Percentiles rank a stretch among this genome's conserved stretches.
Conservation (phyloP, 1,140 invertebrate genomes). For the Pseudomyrmex flavicornis region DNA sequence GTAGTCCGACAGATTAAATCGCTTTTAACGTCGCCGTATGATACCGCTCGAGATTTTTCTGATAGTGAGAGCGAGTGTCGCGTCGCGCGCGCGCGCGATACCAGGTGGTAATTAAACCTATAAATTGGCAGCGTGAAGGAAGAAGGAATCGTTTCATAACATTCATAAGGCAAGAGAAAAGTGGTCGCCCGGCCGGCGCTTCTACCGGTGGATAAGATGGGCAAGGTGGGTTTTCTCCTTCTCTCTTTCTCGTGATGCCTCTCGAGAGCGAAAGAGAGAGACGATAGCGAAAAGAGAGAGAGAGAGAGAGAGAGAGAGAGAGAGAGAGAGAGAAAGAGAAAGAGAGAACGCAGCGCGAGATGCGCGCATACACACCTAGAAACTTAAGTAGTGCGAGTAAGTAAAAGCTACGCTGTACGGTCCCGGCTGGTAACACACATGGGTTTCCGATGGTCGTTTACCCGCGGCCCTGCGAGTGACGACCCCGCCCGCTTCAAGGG, state of each 20-base stretch:
- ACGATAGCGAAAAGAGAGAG: neutral
- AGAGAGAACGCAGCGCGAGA: slow-evolving; percentile 2
- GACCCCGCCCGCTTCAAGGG: slow-evolving; percentile 85
- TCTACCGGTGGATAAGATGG: slow-evolving; percentile 38
- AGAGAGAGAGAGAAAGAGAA: slow-evolving; percentile 16
- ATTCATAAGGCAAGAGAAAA: slow-evolving; percentile 67
- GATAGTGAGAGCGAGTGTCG: neutral
- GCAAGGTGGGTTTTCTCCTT: slow-evolving; percentile 53
- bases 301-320: neutral
- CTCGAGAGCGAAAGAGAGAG: slow-evolving; percentile 7
- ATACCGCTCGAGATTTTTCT: slow-evolving; percentile 20
- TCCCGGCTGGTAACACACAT: slow-evolving; percentile 76
- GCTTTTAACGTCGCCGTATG: slow-evolving; percentile 45
- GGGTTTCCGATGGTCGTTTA: slow-evolving; percentile 84
- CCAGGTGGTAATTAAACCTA: slow-evolving; percentile 67
- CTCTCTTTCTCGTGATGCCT: neutral
- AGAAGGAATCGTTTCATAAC: slow-evolving; percentile 66
- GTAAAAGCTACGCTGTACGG: slow-evolving; percentile 70
- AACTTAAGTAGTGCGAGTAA: slow-evolving; percentile 71
- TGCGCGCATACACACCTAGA: slow-evolving; percentile 66
- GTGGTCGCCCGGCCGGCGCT: slow-evolving; percentile 36
- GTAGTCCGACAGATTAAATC: slow-evolving; percentile 46
- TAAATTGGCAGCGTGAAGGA: slow-evolving; percentile 61
- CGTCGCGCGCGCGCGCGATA: slow-evolving; percentile 26
- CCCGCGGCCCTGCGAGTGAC: slow-evolving; percentile 83